phyloP scores from a whole-genome alignment of 1,140 invertebrate species.

The Drosophila jambulina region DNA sequence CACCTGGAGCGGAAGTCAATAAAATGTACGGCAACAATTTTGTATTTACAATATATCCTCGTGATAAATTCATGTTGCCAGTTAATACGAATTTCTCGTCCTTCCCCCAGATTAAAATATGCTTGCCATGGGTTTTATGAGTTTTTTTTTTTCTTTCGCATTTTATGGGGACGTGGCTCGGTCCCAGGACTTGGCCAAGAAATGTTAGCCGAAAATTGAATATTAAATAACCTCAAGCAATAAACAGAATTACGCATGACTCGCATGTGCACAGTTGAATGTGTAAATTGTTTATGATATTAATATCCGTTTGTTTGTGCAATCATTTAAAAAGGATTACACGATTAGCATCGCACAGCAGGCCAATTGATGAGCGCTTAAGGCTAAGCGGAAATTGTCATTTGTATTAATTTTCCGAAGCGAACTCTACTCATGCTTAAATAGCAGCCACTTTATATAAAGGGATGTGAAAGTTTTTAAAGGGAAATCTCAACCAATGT shows the following conservation, averaged over 20 bases:
- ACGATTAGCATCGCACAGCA: conserved; percentile 48
- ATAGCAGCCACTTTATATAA: conserved; percentile 21
- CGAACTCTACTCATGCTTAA: background rate
- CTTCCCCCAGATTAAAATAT: conserved; percentile 59
- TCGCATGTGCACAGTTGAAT: conserved; percentile 11
- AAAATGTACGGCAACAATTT: conserved; percentile 35
- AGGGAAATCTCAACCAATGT: conserved; percentile 34
- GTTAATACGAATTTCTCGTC: conserved; percentile 5
- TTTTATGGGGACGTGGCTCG: conserved; percentile 32
- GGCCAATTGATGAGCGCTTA: conserved; percentile 58
- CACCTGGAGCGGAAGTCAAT: conserved; percentile 25
- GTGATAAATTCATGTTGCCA: conserved; percentile 34
- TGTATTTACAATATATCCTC: conserved; percentile 40
- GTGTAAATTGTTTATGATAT: conserved; percentile 72
- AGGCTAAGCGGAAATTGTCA: conserved; percentile 64
- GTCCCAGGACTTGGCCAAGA: conserved; percentile 15
- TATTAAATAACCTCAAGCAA: conserved; percentile 60
- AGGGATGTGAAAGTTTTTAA: conserved; percentile 35
- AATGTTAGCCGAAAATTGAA: conserved; percentile 62
- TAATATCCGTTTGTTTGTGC: conserved; percentile 72
- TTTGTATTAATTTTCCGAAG: conserved; percentile 53
- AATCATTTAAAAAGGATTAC: conserved; percentile 69
- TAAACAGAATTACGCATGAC: conserved; percentile 43
- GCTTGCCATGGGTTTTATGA: conserved; percentile 64
- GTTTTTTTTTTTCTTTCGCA: conserved; percentile 36